phyloP scores from a whole-genome alignment of 1,140 invertebrate genomes.

The Hypsibius dujardini region DNA sequence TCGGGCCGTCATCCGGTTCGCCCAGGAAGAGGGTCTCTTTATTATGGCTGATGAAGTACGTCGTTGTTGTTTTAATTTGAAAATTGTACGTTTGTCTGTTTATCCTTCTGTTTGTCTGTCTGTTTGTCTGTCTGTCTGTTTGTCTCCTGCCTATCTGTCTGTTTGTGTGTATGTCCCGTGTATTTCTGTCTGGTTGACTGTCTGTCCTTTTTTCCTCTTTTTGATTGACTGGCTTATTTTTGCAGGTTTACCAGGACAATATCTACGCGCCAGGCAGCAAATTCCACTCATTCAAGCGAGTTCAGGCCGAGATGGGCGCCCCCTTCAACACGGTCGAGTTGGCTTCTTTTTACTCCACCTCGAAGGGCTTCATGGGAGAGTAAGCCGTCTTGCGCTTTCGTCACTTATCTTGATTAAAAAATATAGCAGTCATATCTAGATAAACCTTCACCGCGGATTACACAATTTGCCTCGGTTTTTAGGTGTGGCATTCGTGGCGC shows the following conservation, averaged over 20 bases:
- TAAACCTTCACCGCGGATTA: too few relatives aligned
- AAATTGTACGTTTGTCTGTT: neutral
- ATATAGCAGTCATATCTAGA: neutral
- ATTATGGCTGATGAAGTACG: conserved; percentile 81
- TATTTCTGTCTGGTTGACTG: neutral
- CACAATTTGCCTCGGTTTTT: conserved; percentile 5
- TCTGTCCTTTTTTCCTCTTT: neutral
- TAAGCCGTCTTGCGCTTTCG: conserved; percentile 27
- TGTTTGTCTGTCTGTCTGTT: neutral
- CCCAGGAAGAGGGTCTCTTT: conserved; percentile 63
- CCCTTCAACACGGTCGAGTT: conserved; percentile 68
- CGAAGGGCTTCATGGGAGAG: conserved; percentile 64
- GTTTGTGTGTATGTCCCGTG: neutral
- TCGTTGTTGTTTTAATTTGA: conserved; percentile 15
- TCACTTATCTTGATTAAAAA: conserved; percentile 17
- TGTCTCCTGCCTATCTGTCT: neutral
- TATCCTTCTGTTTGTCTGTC: too few relatives aligned
- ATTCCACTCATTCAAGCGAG: conserved; percentile 89
- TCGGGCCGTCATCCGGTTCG: conserved; percentile 76
- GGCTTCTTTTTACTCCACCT: conserved; percentile 85
- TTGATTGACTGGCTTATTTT: conserved; percentile 21
- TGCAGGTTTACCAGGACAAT: conserved; percentile 70
- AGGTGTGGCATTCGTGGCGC: conserved; percentile 83
- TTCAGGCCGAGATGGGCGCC: conserved; percentile 64
- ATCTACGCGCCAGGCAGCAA: conserved; percentile 67